Base-by-base conservation (phyloP, 1,140 invertebrate species). In the Atta colombica region DNA sequence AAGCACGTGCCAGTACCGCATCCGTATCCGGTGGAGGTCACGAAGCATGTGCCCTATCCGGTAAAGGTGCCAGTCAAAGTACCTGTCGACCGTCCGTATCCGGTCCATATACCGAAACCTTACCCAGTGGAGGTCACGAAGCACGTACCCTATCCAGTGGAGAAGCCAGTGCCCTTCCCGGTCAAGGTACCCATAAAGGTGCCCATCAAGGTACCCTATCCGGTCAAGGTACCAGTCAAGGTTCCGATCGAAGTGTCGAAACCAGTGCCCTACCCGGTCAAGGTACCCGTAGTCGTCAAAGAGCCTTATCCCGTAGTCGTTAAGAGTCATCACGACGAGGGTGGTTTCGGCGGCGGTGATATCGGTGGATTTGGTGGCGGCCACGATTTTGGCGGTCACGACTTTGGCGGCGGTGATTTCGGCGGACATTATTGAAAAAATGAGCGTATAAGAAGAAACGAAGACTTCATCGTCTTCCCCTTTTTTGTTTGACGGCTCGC, bases 111-210 rank as follows among this genome's bases (percentile, higher is more conserved):
- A 66, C 95, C 93, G 31, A 95, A 96, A 87, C 96, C 96, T 1
- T 96, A 96, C 87, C 96, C 96, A 12, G 96, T 96, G 0, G 95
- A 96, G n/a, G 95, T 96, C 3, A 95, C 96, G 18, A 96, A 96
- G 91, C 96, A 96, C 89, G 94, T 96, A 8, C 96, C 96, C 0
- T 95, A 95, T 55, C 93, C 95, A 18, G 96, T 96, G 6, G 94
- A 95, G 81, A 96, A 94, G 94, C 96, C 61, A 89, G 95, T 94
- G 93, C 96, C 90, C 92, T 96, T 93, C 92, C 96, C 90, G 85
- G 95, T 94, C 77, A 96, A 95, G 87, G 95, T 96, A n/a, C 96
- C 96, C 69, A 93, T 96, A 3, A 96, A 96, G 90, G 96, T 97
- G 3, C 95, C 96, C 55, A 93, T 93, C 18, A 92, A 92, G 53